Evolutionary conservation across 92 coral and sea anemone species (phyloP).

Genomic region (Paramuricea clavata): DNA sequence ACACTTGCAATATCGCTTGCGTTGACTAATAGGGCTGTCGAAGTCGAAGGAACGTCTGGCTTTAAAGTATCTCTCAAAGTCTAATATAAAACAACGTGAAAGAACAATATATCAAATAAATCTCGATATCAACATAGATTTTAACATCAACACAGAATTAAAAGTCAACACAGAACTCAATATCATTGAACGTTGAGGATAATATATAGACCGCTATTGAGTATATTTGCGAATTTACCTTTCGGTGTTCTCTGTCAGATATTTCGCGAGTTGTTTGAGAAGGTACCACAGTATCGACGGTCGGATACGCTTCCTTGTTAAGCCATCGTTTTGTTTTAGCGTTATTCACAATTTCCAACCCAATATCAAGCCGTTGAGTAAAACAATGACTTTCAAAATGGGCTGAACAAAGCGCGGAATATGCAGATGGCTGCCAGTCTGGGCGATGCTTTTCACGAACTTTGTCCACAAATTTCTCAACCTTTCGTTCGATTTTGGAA

Average conservation of each 20-base stretch:
- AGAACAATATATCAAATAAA: slow-evolving; percentile 10
- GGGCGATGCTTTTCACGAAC: slow-evolving; percentile 26
- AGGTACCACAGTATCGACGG: slow-evolving; percentile 25
- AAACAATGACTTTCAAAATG: slow-evolving; percentile 30
- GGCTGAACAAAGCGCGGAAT: slow-evolving; percentile 21
- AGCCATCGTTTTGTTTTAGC: slow-evolving; percentile 28
- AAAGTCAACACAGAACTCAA: no score
- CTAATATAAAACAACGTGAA: no score
- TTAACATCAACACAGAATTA: no score
- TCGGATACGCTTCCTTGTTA: slow-evolving; percentile 8
- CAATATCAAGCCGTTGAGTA: slow-evolving; percentile 35
- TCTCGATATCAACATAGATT: no score
- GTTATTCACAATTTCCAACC: not conserved
- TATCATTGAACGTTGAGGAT: no score
- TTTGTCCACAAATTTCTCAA: slow-evolving; percentile 35
- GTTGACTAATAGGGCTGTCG: no score
- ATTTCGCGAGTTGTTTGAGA: slow-evolving; percentile 29
- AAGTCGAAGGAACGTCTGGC: no score
- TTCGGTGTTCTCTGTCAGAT: slow-evolving; percentile 18
- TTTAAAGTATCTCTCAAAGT: no score
- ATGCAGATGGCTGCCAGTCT: slow-evolving; percentile 28
- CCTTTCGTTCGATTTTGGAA: slow-evolving; percentile 33
- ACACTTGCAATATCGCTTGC: no score
- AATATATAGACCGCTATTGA: no score
- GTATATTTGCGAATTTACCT: slow-evolving; percentile 20